Evolutionary conservation across 2,888 invertebrate species (phyloP).

Genomic region (Listrodromus nycthemerus): DNA sequence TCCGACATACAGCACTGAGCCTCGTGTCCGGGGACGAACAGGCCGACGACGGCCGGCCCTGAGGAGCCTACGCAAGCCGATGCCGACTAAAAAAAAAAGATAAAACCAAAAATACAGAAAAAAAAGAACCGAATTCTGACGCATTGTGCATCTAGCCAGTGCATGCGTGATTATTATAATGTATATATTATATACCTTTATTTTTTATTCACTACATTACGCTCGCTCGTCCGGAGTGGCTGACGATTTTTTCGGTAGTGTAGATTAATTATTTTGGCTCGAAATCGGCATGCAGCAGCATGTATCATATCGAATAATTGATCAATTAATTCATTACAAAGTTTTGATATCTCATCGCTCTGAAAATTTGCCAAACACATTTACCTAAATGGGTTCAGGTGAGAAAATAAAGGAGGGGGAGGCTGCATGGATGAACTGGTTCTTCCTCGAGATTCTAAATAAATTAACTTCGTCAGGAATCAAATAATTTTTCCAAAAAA

Average conservation of each 20-base stretch:
- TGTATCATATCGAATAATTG: conserved; percentile 38
- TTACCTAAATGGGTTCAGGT: background rate
- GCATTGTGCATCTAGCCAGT: conserved; percentile 85
- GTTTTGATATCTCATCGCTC: background rate
- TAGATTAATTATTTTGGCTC: conserved; percentile 60
- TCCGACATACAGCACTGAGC: conserved; percentile 85
- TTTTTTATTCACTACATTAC: conserved; percentile 42
- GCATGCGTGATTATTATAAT: conserved; percentile 79
- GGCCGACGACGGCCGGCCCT: conserved; percentile 83
- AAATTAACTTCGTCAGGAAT: conserved; percentile 18
- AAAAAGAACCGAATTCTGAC: conserved; percentile 83
- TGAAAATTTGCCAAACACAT: background rate
- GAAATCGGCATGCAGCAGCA: conserved; percentile 68
- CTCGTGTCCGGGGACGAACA: conserved; percentile 85
- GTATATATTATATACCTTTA: conserved; percentile 48
- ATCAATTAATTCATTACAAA: conserved; percentile 24
- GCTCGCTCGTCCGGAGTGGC: conserved; percentile 33
- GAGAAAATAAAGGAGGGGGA: background rate
- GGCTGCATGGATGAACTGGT: background rate
- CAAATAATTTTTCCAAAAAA: conserved; percentile 19
- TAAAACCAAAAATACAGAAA: conserved; percentile 60
- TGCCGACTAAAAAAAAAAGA: conserved; percentile 69
- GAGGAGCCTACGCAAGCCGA: conserved; percentile 80
- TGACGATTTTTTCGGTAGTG: conserved; percentile 49
- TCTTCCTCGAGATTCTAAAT: background rate